Evolutionary conservation across 2,113 vertebrate species (phyloP), one percentile per base, ranked within the genome.

Genomic region (Symphodus melops): DNA sequence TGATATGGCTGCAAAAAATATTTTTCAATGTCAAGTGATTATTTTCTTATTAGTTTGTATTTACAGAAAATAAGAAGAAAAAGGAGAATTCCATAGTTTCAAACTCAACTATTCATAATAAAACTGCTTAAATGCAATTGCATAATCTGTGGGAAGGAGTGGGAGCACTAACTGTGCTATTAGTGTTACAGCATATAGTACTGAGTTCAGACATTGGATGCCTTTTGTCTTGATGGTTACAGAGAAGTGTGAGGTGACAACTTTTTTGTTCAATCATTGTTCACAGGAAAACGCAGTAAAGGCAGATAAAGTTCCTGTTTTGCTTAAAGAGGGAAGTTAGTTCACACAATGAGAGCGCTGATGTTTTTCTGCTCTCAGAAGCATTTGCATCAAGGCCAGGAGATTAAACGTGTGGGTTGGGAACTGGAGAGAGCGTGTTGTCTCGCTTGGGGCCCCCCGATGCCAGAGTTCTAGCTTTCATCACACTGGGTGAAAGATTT

Each of bases 331-430:
- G 86, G 84, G 82, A 88, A 90, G 86, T 90, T 81, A 82, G 86
- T 88, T 84, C 82, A 83, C 75, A 69, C 75, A 88, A 28, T 75
- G 77, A 81, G 72, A 81, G 86, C 48, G 53, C 74, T 57, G 63
- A 88, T 83, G 81, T 80, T 72, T 82, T 77, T 75, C 77, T 87
- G 52, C 89, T 88, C 86, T 91, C 79, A 66, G 81, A 89, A 85
- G 86, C 85, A 91, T 92, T 91, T 92, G 91, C 88, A 92, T 92
- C 86, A 90, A 89, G 87, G 89, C 88, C 87, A 88, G 87, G 83
- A 91, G 92, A 93, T 93, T 92, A 92, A 93, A 88, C 83, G 85
- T 92, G 92, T 93, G 90, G 92, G 90, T 88, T 91, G 88, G 87
- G 88, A 89, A 88, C 85, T 81, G 89, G 84, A 88, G 90, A 88